phyloP scores from a whole-genome alignment of 2,888 invertebrate genomes.

The Lasioglossum zephyrum region DNA sequence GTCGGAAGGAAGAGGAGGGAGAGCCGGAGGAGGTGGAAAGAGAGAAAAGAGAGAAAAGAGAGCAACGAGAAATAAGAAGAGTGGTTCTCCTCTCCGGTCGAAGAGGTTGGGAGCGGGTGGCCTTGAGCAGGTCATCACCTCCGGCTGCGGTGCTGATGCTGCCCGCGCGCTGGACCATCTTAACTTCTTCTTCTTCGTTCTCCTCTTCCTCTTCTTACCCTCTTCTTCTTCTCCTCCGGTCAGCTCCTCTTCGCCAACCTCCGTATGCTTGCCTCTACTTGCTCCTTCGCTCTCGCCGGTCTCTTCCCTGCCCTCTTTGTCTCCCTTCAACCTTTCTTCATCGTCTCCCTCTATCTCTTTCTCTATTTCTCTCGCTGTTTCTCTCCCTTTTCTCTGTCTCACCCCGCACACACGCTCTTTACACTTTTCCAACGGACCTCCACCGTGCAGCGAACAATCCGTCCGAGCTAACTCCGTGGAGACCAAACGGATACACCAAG shows the following conservation, averaged over 20 bases:
- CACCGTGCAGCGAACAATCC: conserved; percentile 69
- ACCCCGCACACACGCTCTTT: conserved; percentile 56
- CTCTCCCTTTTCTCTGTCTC: conserved; percentile 23
- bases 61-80: conserved; percentile 76
- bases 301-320: conserved; percentile 17
- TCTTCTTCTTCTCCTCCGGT: conserved; percentile 37
- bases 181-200: conserved; percentile 73
- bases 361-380: conserved; percentile 12
- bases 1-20: conserved; percentile 53
- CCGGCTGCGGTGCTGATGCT: conserved; percentile 76
- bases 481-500: conserved; percentile 32
- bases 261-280: conserved; percentile 14
- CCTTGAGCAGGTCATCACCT: conserved; percentile 84
- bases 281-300: conserved; percentile 22
- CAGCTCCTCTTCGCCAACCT: conserved; percentile 49
- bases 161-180: conserved; percentile 79
- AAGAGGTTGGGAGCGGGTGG: conserved; percentile 82
- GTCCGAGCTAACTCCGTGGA: conserved; percentile 64
- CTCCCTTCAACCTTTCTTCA: background rate
- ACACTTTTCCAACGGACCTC: conserved; percentile 65
- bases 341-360: conserved; percentile 18
- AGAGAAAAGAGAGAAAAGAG: conserved; percentile 66
- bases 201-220: conserved; percentile 36
- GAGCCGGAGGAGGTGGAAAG: conserved; percentile 44
- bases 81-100: conserved; percentile 72